phyloP scores from a whole-genome alignment of 2,888 invertebrate species.

The Ctenicera cuprea region DNA sequence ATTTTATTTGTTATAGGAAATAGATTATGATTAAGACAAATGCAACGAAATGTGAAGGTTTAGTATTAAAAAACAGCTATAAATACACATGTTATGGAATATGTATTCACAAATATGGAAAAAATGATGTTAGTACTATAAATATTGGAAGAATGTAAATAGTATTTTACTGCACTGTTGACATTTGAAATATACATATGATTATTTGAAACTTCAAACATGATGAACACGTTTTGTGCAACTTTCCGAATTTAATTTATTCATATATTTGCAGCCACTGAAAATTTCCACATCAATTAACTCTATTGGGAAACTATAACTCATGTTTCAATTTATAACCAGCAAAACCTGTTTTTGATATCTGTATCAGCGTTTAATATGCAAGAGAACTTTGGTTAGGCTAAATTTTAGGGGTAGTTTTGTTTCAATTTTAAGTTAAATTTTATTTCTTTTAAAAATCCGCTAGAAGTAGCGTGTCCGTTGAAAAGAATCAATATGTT shows the following conservation, averaged over 20 bases:
- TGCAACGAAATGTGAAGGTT: no score
- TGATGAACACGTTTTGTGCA: no score
- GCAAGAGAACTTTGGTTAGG: no score
- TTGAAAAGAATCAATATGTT: constrained; percentile 14
- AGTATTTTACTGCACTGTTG: not conserved
- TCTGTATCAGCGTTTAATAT: no score
- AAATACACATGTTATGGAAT: not conserved
- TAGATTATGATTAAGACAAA: no score
- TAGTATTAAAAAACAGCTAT: no score
- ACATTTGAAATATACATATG: not conserved
- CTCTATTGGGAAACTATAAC: not conserved
- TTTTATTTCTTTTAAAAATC: not conserved
- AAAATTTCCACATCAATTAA: not conserved
- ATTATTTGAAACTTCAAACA: not conserved
- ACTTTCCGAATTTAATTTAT: not conserved
- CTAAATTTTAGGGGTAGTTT: no score
- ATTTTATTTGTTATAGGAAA: no score
- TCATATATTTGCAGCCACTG: not conserved
- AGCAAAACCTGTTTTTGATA: no score
- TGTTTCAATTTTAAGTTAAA: not conserved
- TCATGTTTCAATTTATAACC: not conserved
- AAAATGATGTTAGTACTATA: not conserved
- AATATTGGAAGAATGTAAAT: not conserved
- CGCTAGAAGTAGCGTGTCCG: not conserved
- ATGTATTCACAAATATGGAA: not conserved